Conservation (phyloP, 64 coral and sea anemone genomes). For the Pocillopora damicornis region DNA sequence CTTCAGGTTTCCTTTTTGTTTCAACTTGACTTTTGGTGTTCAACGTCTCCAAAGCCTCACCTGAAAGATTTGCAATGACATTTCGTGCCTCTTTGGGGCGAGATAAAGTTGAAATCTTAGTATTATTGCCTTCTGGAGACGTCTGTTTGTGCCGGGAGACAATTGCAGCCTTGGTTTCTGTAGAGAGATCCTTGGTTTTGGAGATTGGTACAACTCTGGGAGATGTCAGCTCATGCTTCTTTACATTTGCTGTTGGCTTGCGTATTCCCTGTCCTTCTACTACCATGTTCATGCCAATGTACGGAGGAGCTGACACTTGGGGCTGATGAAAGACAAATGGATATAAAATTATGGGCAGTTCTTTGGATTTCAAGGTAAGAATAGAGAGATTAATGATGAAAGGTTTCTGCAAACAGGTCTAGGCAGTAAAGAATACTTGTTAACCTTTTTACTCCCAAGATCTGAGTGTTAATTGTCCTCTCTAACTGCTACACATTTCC, state of each 20-base stretch:
- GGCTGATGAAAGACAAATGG: conserved; percentile 38
- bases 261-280: conserved; percentile 76
- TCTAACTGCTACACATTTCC: too few species aligned
- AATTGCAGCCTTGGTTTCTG: background rate
- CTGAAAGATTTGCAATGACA: conserved; percentile 36
- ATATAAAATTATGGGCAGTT: too few species aligned
- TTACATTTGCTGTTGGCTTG: conserved; percentile 20
- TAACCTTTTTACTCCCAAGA: too few species aligned
- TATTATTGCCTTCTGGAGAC: background rate
- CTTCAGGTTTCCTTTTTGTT: conserved; percentile 44
- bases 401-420: too few species aligned
- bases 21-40: background rate
- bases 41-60: background rate
- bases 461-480: too few species aligned
- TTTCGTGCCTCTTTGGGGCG: conserved; percentile 54
- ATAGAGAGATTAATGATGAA: too few species aligned
- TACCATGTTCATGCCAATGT: conserved; percentile 86
- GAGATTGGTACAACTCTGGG: background rate
- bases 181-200: background rate
- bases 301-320: conserved; percentile 78
- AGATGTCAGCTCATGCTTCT: conserved; percentile 21
- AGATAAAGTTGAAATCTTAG: conserved; percentile 34
- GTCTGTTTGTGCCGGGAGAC: background rate
- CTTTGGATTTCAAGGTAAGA: background rate
- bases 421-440: too few species aligned